Evolutionary conservation across 2,113 vertebrate genomes (phyloP).

Genomic region (Lampris megalopsis): DNA sequence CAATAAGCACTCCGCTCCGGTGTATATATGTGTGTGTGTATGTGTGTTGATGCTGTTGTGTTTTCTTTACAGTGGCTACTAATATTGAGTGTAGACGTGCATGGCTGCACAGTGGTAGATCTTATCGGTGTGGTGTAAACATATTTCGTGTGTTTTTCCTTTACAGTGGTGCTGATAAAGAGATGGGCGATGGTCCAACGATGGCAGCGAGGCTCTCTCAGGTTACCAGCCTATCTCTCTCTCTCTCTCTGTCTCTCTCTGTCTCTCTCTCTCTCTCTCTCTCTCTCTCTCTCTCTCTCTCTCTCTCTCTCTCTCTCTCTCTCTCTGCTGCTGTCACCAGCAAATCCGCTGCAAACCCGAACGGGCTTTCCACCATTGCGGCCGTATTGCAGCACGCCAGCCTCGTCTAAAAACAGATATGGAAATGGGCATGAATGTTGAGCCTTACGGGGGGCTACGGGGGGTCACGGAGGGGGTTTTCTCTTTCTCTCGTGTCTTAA

Average conservation of each 20-base stretch:
- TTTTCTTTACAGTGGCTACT: slow-evolving; percentile 37
- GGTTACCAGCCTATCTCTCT: slow-evolving; percentile 46
- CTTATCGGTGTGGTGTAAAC: slow-evolving; percentile 76
- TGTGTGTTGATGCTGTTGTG: background rate
- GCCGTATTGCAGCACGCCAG: background rate
- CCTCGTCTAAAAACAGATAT: background rate
- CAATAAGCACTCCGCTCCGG: background rate
- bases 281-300: background rate
- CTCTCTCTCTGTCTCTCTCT: background rate
- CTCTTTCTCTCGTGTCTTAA: background rate
- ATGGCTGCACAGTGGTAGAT: slow-evolving; percentile 56
- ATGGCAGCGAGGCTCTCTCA: slow-evolving; percentile 46
- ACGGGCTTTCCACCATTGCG: background rate
- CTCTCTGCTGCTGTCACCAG: background rate
- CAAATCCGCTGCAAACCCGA: slow-evolving; percentile 29
- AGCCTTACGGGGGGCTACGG: background rate
- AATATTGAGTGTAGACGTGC: slow-evolving; percentile 51
- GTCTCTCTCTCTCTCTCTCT: background rate
- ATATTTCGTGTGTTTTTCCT: slow-evolving; percentile 73
- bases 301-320: too few species aligned
- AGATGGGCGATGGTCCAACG: slow-evolving; percentile 67
- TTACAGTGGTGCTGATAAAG: slow-evolving; percentile 61
- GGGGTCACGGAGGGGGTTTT: background rate
- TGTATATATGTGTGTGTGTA: background rate
- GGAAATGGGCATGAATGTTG: background rate